Base-by-base conservation (phyloP, 2,797 vertebrate species). In the Scolopax bukidnonensis region DNA sequence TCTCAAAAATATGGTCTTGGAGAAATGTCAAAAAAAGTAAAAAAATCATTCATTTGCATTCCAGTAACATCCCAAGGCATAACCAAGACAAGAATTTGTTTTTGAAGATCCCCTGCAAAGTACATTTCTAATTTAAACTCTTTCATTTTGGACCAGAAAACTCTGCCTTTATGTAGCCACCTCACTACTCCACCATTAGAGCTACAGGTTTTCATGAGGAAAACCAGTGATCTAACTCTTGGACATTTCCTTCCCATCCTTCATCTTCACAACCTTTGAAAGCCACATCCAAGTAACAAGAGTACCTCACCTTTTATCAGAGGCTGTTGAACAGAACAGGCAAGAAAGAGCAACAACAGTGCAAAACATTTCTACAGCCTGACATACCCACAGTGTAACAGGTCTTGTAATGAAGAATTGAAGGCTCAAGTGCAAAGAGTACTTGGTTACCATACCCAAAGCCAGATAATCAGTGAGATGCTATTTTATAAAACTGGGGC, bases 1-100 rank as follows among this genome's bases (percentile, higher is more conserved):
- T 89, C 48, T 89, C 64, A 57, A 64, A 64, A 90, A 88, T 64
- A 80, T n/a, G 12, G 83, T 90, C 75, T 70, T 77, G 51, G 30
- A 94, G 41, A 84, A 90, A 70, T 4, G 61, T 93, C 86, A 91
- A 56, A 63, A 89, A 54, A 61, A 88, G 30, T 84, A 79, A 87
- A 94, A 88, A 56, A 85, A 68, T 45, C 18, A 80, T 77, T 85
- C 9, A 3, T 9, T 15, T 70, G 74, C 84, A 77, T 84, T 87
- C 57, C 80, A 91, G 41, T 79, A 89, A 92, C 43, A 94, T 76
- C 54, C 36, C 64, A 93, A 82, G 59, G 47, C 78, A 75, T 70
- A 89, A 89, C n/a, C 48, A 61, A 53, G 51, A 78, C 77, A 90
- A 86, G 38, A 86, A 56, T 61, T 65, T 75, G 41, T 56, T 57